Conservation (phyloP, 2,797 vertebrate genomes). For the Malacoraja senta region DNA sequence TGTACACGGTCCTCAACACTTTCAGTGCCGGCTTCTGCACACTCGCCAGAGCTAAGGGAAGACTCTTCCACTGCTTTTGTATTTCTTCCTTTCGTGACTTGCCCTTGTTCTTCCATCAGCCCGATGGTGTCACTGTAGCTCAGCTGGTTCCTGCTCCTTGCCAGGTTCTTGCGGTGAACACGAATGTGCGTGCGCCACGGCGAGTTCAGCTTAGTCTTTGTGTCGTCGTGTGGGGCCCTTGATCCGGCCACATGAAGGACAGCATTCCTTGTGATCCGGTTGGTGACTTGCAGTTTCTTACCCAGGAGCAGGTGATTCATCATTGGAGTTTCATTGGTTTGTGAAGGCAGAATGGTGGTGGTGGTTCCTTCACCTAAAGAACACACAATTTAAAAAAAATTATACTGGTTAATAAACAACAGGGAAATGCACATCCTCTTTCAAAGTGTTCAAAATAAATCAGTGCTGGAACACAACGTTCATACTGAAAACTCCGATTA, state of each 20-base stretch:
- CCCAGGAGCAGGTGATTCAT: constrained; percentile 95
- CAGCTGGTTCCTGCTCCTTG: constrained; percentile 69
- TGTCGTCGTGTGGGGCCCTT: constrained; percentile 61
- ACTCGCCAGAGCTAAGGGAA: constrained; percentile 30
- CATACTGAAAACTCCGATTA: background rate
- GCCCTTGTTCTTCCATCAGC: constrained; percentile 58
- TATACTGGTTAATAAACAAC: constrained; percentile 7
- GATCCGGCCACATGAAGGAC: constrained; percentile 57
- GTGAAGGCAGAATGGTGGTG: constrained; percentile 81
- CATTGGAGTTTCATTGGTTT: constrained; percentile 79
- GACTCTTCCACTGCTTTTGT: constrained; percentile 4
- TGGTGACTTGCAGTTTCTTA: constrained; percentile 64
- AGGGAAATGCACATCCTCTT: background rate
- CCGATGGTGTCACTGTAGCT: constrained; percentile 68
- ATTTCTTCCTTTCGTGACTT: constrained; percentile 47
- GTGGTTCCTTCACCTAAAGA: constrained; percentile 83
- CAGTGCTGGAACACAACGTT: background rate
- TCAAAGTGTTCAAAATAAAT: background rate
- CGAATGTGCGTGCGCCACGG: constrained; percentile 86
- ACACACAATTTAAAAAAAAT: constrained; percentile 41
- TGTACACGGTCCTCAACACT: constrained; percentile 47
- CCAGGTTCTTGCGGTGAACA: constrained; percentile 74
- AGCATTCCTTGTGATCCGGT: constrained; percentile 58
- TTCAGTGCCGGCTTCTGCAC: constrained; percentile 10
- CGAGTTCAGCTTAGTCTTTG: constrained; percentile 65